Percentiles rank a stretch among this genome's conserved stretches.
Evolutionary conservation across 2,113 vertebrate species (phyloP).

Genomic region (Galbula dea): DNA sequence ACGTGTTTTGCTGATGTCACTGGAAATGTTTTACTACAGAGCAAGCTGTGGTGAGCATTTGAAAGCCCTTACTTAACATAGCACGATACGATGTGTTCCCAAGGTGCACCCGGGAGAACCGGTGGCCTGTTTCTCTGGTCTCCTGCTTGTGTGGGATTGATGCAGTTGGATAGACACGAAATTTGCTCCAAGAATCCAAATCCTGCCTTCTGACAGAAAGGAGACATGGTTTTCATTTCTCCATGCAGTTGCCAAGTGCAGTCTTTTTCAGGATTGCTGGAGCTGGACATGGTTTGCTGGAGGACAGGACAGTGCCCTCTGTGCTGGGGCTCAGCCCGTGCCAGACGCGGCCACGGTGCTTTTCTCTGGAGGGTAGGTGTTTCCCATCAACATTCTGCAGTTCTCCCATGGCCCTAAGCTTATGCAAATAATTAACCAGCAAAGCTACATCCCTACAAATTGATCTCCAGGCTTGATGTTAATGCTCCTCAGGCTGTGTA

Average conservation of each 20-base stretch:
- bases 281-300: not conserved
- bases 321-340: not conserved
- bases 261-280: not conserved
- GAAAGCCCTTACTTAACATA: not conserved
- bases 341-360: not conserved
- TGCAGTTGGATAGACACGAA: not conserved
- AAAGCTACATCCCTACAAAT: not conserved
- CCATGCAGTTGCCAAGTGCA: not conserved
- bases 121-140: not conserved
- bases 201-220: not conserved
- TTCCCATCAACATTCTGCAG: not conserved
- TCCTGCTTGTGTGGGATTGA: not conserved
- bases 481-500: not conserved
- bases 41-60: not conserved
- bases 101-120: not conserved
- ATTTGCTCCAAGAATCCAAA: not conserved
- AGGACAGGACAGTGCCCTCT: not conserved
- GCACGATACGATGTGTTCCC: not conserved
- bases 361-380: not conserved
- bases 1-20: not conserved
- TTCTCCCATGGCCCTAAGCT: not conserved
- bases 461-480: fast-evolving
- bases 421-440: not conserved
- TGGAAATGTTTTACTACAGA: not conserved
- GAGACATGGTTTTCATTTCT: not conserved